Conservation (phyloP, 2,797 vertebrate species). For the Pyrrhura leucotis region DNA sequence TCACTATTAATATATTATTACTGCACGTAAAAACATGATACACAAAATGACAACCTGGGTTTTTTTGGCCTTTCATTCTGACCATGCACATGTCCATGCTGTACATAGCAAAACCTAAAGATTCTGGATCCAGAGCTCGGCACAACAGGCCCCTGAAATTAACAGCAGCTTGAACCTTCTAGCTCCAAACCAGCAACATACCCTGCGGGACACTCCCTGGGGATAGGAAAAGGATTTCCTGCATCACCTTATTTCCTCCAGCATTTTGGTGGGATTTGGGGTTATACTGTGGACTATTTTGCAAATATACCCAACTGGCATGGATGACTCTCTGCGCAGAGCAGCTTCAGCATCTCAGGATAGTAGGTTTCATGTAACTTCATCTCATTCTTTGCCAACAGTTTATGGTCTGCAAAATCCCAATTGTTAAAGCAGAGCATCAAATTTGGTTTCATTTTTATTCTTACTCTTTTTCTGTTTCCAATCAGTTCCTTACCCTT, state of each 20-base stretch:
- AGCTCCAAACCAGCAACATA: not conserved
- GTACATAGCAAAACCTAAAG: not conserved
- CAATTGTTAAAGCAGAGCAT: not conserved
- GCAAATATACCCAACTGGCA: not conserved
- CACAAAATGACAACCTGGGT: not conserved
- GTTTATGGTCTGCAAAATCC: not conserved
- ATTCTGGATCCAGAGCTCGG: not conserved
- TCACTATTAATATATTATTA: not conserved
- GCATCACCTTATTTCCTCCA: not conserved
- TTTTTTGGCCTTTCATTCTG: not conserved
- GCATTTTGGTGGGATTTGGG: not conserved
- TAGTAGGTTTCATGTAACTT: not conserved
- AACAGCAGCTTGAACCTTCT: not conserved
- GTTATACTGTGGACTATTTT: not conserved
- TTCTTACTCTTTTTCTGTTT: not conserved
- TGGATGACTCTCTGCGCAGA: fast-evolving
- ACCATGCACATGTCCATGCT: fast-evolving
- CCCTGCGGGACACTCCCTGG: not conserved
- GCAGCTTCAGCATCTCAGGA: not conserved
- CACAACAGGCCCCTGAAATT: not conserved
- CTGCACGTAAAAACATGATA: not conserved
- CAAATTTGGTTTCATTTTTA: not conserved
- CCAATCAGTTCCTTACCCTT: not conserved
- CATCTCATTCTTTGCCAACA: not conserved
- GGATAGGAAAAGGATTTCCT: not conserved